Evolutionary conservation across 2,797 vertebrate genomes (phyloP).

Genomic region (Manis pentadactyla): DNA sequence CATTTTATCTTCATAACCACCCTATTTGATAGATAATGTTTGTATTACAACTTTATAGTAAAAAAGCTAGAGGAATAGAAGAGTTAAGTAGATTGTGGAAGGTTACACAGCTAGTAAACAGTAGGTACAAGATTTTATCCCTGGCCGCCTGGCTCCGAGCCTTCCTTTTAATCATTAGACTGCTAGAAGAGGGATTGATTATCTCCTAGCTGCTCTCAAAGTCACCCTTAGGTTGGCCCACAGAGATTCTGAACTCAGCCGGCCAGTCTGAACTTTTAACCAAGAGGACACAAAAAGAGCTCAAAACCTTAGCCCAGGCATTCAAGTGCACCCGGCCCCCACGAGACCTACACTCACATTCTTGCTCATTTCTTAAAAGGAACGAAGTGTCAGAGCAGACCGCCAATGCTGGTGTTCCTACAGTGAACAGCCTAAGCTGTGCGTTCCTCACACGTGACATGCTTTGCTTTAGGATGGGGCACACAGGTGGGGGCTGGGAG

Average conservation of each 20-base stretch:
- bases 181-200: neutral
- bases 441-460: neutral
- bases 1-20: slow-evolving; percentile 15
- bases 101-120: neutral
- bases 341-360: neutral
- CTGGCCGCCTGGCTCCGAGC: neutral
- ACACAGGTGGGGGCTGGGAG: neutral
- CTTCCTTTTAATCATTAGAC: neutral
- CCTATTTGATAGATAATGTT: neutral
- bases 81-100: neutral
- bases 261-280: neutral
- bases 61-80: neutral
- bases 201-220: neutral
- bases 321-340: no score
- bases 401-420: accelerated
- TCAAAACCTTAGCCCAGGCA: neutral
- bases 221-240: neutral
- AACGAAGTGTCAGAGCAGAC: accelerated
- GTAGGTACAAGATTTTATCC: neutral
- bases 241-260: neutral
- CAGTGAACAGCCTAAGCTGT: neutral
- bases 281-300: neutral
- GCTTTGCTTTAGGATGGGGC: neutral
- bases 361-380: neutral
- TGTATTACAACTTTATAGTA: neutral